Conservation (phyloP, 2,113 vertebrate genomes). For the Athene noctua region DNA sequence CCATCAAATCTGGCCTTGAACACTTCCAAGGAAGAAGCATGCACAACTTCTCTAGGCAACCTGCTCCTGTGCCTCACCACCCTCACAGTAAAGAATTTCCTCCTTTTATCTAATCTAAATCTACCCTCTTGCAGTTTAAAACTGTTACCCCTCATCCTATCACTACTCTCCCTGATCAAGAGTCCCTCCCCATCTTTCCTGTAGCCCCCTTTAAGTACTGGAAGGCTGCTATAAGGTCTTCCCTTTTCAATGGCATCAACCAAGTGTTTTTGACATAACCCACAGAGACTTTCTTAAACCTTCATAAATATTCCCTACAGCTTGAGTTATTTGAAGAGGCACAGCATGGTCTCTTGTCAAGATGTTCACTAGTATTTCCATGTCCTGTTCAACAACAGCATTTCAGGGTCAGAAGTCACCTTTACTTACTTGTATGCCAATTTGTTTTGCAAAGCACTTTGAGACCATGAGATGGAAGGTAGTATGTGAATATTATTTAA, state of each 20-base stretch:
- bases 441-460: not conserved
- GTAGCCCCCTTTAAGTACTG: too few relatives aligned
- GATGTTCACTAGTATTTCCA: not conserved
- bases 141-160: too few relatives aligned
- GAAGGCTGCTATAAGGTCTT: too few relatives aligned
- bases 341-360: not conserved
- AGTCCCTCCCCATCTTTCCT: too few relatives aligned
- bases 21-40: too few relatives aligned
- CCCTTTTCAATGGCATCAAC: not conserved
- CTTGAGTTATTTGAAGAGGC: not conserved
- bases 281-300: not conserved
- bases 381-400: not conserved
- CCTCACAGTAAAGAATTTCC: too few relatives aligned
- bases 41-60: too few relatives aligned
- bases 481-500: not conserved
- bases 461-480: not conserved
- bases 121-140: too few relatives aligned
- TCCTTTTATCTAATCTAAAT: too few relatives aligned
- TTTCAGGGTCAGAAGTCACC: not conserved
- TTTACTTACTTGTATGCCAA: not conserved
- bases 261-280: not conserved
- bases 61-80: too few relatives aligned
- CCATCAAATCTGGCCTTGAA: too few relatives aligned
- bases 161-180: too few relatives aligned
- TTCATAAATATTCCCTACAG: not conserved